A percentile compares a stretch with the other conserved stretches of the same genome.
Evolutionary conservation across 2,113 vertebrate species (phyloP).

Genomic region (Plotosus lineatus): DNA sequence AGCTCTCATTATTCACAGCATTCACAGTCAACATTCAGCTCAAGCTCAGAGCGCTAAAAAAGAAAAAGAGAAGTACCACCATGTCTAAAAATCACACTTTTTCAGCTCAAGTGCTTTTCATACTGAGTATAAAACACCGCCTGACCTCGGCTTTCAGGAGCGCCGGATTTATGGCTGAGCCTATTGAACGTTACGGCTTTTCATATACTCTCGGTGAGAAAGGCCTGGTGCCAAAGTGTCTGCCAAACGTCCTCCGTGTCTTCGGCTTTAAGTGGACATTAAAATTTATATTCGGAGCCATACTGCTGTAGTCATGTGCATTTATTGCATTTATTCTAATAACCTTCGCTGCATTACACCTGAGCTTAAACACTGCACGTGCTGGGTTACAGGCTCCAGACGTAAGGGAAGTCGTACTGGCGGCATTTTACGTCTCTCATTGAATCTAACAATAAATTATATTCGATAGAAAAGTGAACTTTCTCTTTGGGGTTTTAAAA

Average conservation of each 20-base stretch:
- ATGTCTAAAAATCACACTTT: neutral
- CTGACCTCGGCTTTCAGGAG: neutral
- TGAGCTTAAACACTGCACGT: neutral
- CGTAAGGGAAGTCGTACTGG: too few relatives aligned
- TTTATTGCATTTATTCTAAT: slow-evolving; percentile 10
- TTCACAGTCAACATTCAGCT: slow-evolving; percentile 23
- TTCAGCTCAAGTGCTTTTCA: slow-evolving; percentile 19
- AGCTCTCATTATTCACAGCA: neutral
- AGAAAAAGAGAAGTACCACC: neutral
- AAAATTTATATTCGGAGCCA: neutral
- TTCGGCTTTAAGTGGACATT: neutral
- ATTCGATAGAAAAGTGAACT: too few relatives aligned
- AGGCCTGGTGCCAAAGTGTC: neutral
- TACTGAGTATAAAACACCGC: neutral
- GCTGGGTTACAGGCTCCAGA: neutral
- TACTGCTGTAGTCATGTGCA: neutral
- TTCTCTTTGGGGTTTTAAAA: too few relatives aligned
- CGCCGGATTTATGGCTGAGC: neutral
- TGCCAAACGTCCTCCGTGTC: neutral
- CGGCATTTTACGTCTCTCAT: too few relatives aligned
- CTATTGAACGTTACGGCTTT: neutral
- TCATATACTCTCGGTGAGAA: slow-evolving; percentile 7
- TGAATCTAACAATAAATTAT: too few relatives aligned
- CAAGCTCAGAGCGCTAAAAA: neutral
- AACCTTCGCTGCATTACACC: neutral